Percentiles rank a stretch among this genome's conserved stretches.
Evolutionary conservation across 2,797 vertebrate species (phyloP).

Genomic region (Masticophis lateralis): DNA sequence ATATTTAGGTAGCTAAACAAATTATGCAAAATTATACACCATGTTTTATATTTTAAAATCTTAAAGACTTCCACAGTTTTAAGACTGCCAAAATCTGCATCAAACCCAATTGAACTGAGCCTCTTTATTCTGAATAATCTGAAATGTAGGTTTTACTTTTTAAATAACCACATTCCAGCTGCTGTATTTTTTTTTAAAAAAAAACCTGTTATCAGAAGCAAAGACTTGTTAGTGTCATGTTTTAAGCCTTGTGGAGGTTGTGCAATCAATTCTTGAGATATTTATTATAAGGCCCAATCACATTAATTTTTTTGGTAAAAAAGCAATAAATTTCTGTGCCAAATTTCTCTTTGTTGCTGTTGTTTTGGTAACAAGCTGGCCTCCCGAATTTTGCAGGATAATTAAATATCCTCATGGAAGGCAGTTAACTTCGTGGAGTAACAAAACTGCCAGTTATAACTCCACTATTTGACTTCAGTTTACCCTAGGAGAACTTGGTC

Average conservation of each 20-base stretch:
- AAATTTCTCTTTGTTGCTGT: neutral
- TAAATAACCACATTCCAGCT: neutral
- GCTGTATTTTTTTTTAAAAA: neutral
- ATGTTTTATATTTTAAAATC: conserved; percentile 73
- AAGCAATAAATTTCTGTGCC: neutral
- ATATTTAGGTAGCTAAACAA: conserved; percentile 72
- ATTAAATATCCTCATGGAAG: neutral
- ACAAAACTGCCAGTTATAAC: neutral
- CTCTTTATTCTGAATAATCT: conserved; percentile 58
- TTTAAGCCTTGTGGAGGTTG: neutral
- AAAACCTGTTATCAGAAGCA: neutral
- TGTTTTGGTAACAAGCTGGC: neutral
- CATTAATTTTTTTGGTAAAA: neutral
- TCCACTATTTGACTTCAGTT: neutral
- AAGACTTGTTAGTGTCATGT: neutral
- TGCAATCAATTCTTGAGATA: neutral
- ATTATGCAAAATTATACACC: conserved; percentile 75
- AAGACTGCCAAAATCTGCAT: conserved; percentile 63
- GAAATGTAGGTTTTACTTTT: conserved; percentile 38
- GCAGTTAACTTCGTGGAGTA: neutral
- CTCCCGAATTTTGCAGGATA: neutral
- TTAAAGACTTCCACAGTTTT: conserved; percentile 69
- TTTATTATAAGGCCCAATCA: neutral
- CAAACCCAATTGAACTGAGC: conserved; percentile 63
- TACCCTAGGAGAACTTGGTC: neutral